Conservation (phyloP, 64 coral and sea anemone genomes). For the Montipora sp. region DNA sequence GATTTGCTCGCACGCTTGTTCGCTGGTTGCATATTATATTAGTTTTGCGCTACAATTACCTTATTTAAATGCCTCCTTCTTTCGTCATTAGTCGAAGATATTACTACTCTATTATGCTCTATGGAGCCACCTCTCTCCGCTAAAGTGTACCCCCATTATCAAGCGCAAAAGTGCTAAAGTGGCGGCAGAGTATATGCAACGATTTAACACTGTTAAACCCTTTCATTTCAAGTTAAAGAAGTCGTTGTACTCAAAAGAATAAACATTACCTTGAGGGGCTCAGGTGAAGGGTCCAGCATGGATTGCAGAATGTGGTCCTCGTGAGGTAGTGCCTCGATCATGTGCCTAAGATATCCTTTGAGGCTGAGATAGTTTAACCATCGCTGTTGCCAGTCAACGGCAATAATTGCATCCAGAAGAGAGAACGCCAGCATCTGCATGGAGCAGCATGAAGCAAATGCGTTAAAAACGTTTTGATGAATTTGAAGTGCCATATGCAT, state of each 20-base stretch:
- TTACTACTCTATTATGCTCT: no score
- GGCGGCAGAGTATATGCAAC: no score
- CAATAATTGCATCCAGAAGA: slow-evolving; percentile 85
- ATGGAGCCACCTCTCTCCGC: no score
- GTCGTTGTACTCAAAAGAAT: background rate
- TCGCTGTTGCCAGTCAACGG: slow-evolving; percentile 94
- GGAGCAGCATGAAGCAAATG: background rate
- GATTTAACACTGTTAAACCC: no score
- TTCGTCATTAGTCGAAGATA: no score
- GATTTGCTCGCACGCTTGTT: no score
- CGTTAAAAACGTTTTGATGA: background rate
- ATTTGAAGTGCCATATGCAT: no score
- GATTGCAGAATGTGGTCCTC: slow-evolving; percentile 90
- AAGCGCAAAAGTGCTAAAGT: no score
- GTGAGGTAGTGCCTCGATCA: slow-evolving; percentile 79
- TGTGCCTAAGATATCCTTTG: slow-evolving; percentile 89
- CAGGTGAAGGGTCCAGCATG: slow-evolving; percentile 91
- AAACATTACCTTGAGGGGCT: slow-evolving; percentile 73
- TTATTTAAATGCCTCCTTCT: no score
- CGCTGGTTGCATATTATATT: no score
- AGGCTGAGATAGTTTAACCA: slow-evolving; percentile 92
- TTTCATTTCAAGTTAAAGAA: background rate
- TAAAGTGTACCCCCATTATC: no score
- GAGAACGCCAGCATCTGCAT: slow-evolving; percentile 94
- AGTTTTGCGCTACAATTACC: no score